These are phyloP conservation scores for Oxystoma pomonae DNA, from an alignment of 2,888 invertebrate genomes.

Conservation along the genomic window DNA sequence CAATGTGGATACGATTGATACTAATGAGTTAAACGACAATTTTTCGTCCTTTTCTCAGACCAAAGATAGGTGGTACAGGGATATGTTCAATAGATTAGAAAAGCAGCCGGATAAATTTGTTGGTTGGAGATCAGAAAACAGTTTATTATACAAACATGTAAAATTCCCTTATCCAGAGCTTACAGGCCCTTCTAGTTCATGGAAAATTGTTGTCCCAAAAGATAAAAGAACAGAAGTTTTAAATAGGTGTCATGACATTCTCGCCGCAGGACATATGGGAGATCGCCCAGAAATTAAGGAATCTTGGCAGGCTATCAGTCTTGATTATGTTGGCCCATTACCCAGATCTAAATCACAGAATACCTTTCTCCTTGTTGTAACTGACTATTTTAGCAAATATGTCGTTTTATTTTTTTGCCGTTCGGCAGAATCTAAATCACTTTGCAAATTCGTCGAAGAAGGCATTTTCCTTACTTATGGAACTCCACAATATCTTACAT, in stretches of 20 bases:
- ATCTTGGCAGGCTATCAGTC: no score
- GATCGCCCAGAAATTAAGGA: slow-evolving; percentile 5
- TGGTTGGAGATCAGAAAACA: slow-evolving; percentile 21
- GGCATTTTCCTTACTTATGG: slow-evolving; percentile 5
- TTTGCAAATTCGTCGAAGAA: slow-evolving; percentile 5
- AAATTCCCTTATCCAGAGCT: not conserved
- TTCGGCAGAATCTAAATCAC: slow-evolving; percentile 6
- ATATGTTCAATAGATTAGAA: slow-evolving; percentile 13
- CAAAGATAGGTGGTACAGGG: slow-evolving; percentile 23
- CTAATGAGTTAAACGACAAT: not conserved
- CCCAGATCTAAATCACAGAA: slow-evolving; percentile 6
- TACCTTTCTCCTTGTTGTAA: slow-evolving; percentile 5
- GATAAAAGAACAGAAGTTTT: not conserved
- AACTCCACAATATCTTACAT: no score
- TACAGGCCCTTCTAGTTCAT: not conserved
- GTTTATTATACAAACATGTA: slow-evolving; percentile 22
- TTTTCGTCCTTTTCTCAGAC: no score
- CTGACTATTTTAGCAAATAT: slow-evolving; percentile 15
- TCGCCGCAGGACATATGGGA: slow-evolving; percentile 5
- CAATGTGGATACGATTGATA: slow-evolving; percentile 10
- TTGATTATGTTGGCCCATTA: no score
- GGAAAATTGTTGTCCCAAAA: slow-evolving; percentile 7
- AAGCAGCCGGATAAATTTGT: slow-evolving; percentile 18
- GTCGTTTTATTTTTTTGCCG: slow-evolving; percentile 5
- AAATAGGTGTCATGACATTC: slow-evolving; percentile 1